Evolutionary conservation across 2,113 vertebrate species (phyloP).

Genomic region (Periophthalmus modestus): DNA sequence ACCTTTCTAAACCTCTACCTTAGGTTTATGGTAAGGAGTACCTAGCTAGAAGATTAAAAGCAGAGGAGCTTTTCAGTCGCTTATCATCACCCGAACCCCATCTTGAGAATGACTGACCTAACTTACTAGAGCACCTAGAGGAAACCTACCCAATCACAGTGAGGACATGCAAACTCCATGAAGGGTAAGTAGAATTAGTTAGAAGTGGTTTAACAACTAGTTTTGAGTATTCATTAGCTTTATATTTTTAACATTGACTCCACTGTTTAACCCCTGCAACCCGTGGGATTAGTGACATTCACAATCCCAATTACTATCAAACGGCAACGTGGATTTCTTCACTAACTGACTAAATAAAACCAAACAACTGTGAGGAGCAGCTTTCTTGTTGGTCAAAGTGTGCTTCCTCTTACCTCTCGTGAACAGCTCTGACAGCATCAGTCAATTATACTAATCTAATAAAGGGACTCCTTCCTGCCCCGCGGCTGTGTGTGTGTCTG

Average conservation of each 20-base stretch:
- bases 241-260: too few relatives aligned
- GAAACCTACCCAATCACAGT: neutral
- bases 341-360: conserved; percentile 32
- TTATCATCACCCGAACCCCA: too few relatives aligned
- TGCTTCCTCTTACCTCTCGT: conserved; percentile 67
- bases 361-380: conserved; percentile 58
- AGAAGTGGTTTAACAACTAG: too few relatives aligned
- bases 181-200: too few relatives aligned
- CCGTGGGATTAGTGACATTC: neutral
- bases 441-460: conserved; percentile 82
- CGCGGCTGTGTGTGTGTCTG: conserved; percentile 40
- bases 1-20: too few relatives aligned
- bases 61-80: too few relatives aligned
- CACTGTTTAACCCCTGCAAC: neutral
- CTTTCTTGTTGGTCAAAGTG: conserved; percentile 51
- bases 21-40: neutral
- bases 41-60: too few relatives aligned
- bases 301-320: neutral
- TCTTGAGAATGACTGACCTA: too few relatives aligned
- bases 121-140: neutral
- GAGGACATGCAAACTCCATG: neutral
- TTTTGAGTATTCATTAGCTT: too few relatives aligned
- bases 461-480: conserved; percentile 76
- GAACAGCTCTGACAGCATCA: conserved; percentile 76
- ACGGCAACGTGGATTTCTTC: neutral